Base-by-base conservation (phyloP, 2,888 invertebrate genomes). In the Diachrysia chrysitis region DNA sequence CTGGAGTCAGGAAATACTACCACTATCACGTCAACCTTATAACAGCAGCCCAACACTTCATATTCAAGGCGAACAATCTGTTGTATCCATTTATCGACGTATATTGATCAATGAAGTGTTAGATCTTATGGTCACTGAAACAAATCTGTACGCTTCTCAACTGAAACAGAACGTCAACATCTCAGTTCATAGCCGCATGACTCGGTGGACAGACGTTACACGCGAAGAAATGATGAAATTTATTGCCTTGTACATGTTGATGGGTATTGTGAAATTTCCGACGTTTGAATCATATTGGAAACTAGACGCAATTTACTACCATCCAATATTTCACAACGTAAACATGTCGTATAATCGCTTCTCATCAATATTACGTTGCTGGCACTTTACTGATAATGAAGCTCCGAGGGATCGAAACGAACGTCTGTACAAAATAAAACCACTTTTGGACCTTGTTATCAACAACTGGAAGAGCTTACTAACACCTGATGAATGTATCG, bases 11-110 rank as follows among this genome's bases (percentile, higher is more conserved):
- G 57, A 66, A 51, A 62, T 66, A 25, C 53, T 58, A 58, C 57
- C 62, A 66, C 37, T 62, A 37, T 60, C 56, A 62, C 56, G 62
- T 66, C 57, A 46, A 51, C 37, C 55, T 62, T 58, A 60, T 62
- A 66, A 51, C 62, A 58, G 37, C 37, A 66, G 19, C 53, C 57
- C 69, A 72, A 72, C 59, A 29, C 57, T 63, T 73, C 64, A 70
- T 58, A 61, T 70, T 53, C 70, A 73, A 73, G 59, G 63, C 46
- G 66, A 67, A 67, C 70, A 70, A 53, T 64, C 70, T 61, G 59
- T 71, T 64, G 73, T 64, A 67, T 67, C 70, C 66, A 73, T 73
- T 71, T 73, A 71, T 62, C 67, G 73, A 16, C 64, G 59, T 59
- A 73, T 67, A 65, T 37, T 70, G 63, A 71, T 64, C 67, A 46